Conservation (phyloP, 2,113 vertebrate genomes). For the Heliornis fulica region DNA sequence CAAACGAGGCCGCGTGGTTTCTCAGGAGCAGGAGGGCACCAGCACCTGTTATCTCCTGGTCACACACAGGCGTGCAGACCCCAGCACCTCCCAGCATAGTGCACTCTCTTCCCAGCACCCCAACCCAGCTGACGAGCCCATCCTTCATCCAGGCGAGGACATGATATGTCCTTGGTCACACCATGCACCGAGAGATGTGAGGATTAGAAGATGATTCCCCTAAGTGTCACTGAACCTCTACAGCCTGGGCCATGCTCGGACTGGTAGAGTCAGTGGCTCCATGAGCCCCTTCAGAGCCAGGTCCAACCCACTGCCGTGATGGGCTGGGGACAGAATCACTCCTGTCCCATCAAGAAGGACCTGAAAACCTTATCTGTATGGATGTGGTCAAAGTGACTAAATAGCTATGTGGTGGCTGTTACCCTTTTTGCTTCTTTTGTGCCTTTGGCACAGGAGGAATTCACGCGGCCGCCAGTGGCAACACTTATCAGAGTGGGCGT, state of each 20-base stretch:
- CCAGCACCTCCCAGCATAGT: background rate
- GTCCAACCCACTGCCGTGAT: no score
- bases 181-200: fast-evolving
- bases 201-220: background rate
- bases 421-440: background rate
- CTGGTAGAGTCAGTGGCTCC: fast-evolving
- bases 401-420: background rate
- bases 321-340: background rate
- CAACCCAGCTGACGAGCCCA: fast-evolving
- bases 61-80: fast-evolving
- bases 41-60: no score
- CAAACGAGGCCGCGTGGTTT: fast-evolving
- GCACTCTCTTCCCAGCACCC: background rate
- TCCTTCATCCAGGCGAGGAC: background rate
- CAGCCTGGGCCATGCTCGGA: background rate
- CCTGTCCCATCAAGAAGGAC: background rate
- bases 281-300: background rate
- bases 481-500: fast-evolving
- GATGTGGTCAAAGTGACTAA: background rate
- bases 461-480: fast-evolving
- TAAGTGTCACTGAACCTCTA: background rate
- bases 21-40: background rate
- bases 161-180: fast-evolving
- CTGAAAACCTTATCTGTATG: background rate
- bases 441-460: background rate